Evolutionary conservation across 2,888 invertebrate species (phyloP), one percentile per base, ranked within the genome.

Genomic region (Drosophila monieri): DNA sequence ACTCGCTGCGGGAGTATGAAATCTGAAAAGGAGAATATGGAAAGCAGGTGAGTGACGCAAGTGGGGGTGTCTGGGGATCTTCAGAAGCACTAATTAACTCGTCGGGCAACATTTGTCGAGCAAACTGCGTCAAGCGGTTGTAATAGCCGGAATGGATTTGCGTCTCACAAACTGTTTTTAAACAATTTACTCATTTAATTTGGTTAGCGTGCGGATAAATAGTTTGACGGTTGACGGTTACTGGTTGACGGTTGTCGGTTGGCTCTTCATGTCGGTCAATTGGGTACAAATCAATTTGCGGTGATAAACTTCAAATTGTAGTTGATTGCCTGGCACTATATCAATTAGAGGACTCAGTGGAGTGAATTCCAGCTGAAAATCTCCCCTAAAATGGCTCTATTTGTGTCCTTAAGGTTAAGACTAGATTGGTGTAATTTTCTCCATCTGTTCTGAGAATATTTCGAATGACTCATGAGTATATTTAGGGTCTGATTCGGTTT

Each of bases 1-100:
- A 95, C 95, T 64, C 95, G 92, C 85, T 95, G 95, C 0, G 91
- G 91, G 74, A 91, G 62, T 46, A 89, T 57, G 67, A 91, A 91
- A 85, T 77, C 91, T 91, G 72, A 6, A 8, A 6, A 5, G 3
- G n/a, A 25, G 14, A 30, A n/a, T 14, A 54, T n/a, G 4, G 35
- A 48, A 32, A 27, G 18, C 8, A 15, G 39, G 18, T 55, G 21
- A 23, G 46, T 43, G 43, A 43, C 43, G 32, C 39, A 12, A 43
- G 35, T 55, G 35, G n/a, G 49, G 30, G 21, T 41, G 9, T 53
- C 46, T 25, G 32, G 8, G 10, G 12, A 6, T 53, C 46, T 32
- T 41, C 12, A 10, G 14, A 9, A n/a, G 30, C 8, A 47, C 25
- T 15, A 53, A 65, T 71, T 60, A 49, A 62, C 43, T 23, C 25